Evolutionary conservation across 2,888 invertebrate species (phyloP).

Genomic region (Argyresthia albistria): DNA sequence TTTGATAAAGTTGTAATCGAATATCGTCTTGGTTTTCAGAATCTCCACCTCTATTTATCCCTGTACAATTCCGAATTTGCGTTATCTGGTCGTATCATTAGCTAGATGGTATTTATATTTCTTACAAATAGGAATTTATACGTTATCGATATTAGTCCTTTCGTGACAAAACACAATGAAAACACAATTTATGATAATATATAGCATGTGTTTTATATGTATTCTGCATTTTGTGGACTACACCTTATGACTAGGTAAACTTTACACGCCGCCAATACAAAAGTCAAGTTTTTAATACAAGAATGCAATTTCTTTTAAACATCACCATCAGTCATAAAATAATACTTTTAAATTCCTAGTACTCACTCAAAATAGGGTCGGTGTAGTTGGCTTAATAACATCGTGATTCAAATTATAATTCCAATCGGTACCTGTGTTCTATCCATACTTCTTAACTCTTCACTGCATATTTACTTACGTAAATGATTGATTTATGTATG

Average conservation of each 20-base stretch:
- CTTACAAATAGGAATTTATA: conserved; percentile 10
- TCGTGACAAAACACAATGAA: not conserved
- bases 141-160: not conserved
- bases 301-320: too few relatives aligned
- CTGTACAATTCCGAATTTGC: conserved; percentile 72
- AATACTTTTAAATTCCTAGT: too few relatives aligned
- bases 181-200: not conserved
- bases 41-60: conserved; percentile 39
- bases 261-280: conserved; percentile 18
- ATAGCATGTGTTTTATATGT: not conserved
- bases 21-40: conserved; percentile 21
- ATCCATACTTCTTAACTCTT: too few relatives aligned
- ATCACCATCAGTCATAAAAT: too few relatives aligned
- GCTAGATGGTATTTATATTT: conserved; percentile 10
- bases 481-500: too few relatives aligned
- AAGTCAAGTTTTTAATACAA: too few relatives aligned
- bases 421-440: too few relatives aligned
- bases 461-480: too few relatives aligned
- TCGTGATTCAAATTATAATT: too few relatives aligned
- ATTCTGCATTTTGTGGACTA: conserved; percentile 21
- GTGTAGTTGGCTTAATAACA: too few relatives aligned
- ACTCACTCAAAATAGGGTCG: too few relatives aligned
- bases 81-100: conserved; percentile 21
- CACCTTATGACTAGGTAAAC: conserved; percentile 69
- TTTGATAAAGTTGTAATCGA: too few relatives aligned